Base-by-base conservation (phyloP, 2,888 invertebrate genomes). In the Arctia plantaginis region DNA sequence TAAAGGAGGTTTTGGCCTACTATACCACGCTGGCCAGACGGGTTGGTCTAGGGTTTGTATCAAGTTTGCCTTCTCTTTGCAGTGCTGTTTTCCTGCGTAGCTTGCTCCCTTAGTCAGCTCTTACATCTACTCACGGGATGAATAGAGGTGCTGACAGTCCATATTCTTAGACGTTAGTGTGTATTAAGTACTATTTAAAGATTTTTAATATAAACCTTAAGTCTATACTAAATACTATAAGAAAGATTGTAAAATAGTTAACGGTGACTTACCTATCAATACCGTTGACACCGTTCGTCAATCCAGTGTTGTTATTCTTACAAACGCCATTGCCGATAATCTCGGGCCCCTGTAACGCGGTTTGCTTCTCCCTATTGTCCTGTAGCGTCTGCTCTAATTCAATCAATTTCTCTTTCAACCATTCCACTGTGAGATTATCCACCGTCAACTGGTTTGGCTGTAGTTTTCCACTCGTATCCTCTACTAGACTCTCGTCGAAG, bases 341-440 rank as follows among this genome's bases (percentile, higher is more conserved):
- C 87, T 96, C 96, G 0, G 96, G 94, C 0, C 96, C 96, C 81
- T 96, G 96, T 79, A 97, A 90, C 77, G 96, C 96, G 0, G 96
- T 91, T 85, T 97, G 96, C 85, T 97, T 97, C 88, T 97, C 97
- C 89, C 98, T 97, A 78, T 97, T 97, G 74, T 98, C 97, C 89
- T 97, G 98, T 64, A 98, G 95, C n/a, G 97, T 96, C n/a, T 96
- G 91, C 91, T 98, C 98, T 79, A 98, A 91, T 84, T 98, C 98
- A 27, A 96, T 96, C 73, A 98, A 93, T 88, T 98, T 98, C 81
- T 97, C 97, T 86, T 98, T 97, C 74, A 99, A 93, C 97, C 98
- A 98, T 88, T 99, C 99, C 62, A 98, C 97, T 0, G 99, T 99
- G 47, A 99, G 96, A 92, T 99, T 99, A 92, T 99, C 99, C 0